Percentiles rank a stretch among this genome's conserved stretches.
Conservation (phyloP, 1,140 invertebrate species). For the Bombyx mori region ASM3026992v2 NC_085134.1:5410001-5410500, state of each 20-base stretch:
- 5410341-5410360: conserved; percentile 58
- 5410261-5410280: conserved; percentile 50
- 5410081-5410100: conserved; percentile 36
- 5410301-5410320: conserved; percentile 65
- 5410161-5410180: too few relatives aligned
- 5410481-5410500: conserved; percentile 49
- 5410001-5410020: conserved; percentile 71
- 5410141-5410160: neutral
- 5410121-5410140: neutral
- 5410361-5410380: conserved; percentile 65
- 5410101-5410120: conserved; percentile 45
- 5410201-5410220: too few relatives aligned
- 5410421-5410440: conserved; percentile 62
- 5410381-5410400: conserved; percentile 58
- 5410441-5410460: conserved; percentile 57
- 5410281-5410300: conserved; percentile 64
- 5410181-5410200: too few relatives aligned
- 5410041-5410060: conserved; percentile 50
- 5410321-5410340: conserved; percentile 29
- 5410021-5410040: conserved; percentile 59
- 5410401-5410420: conserved; percentile 52
- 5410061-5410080: conserved; percentile 50
- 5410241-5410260: conserved; percentile 67
- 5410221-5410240: conserved; percentile 46
- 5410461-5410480: conserved; percentile 32